Base-by-base conservation (phyloP, 2,888 invertebrate species). In the Pimpla rufipes region DNA sequence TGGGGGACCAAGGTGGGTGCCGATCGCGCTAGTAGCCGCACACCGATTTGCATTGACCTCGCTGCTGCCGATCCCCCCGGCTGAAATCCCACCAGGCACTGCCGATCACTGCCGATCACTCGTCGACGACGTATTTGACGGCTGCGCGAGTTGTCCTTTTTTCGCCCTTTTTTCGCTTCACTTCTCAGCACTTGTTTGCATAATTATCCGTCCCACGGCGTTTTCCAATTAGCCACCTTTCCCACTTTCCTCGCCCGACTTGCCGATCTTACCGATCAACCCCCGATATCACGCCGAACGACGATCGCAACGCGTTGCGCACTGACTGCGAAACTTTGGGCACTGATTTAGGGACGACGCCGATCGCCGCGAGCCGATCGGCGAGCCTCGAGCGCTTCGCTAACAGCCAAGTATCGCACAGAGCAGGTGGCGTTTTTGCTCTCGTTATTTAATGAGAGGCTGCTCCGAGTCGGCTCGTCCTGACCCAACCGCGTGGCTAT, bases 1-100 rank as follows among this genome's bases (percentile, higher is more conserved):
- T 7, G 47, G 74, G 45, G 62, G 71, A 71, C 40, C 40, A 21
- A 42, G 42, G 42, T 57, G 57, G n/a, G 18, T 73, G 35, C 23
- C 59, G 45, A 73, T 59, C 73, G 10, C 57, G 45, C 57, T 4
- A 73, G 29, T 5, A 29, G 29, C 29, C 5, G 3, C 3, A 29
- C 29, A 59, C 23, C 11, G 45, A 73, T 62, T 45, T 11, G 29
- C 18, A 11, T 35, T 21, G 59, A 59, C 59, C 59, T 35, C 35
- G 35, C 57, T 57, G 11, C 29, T 13, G n/a, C 11, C 35, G 35
- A 59, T 13, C 13, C 73, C 47, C 13, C 6, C 4, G 73, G 73
- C 73, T 40, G 59, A 59, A 55, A 45, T 59, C 57, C 57, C n/a
- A 57, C 55, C 23, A 18, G 52, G 18, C 18, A 1, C 21, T 52